phyloP scores from a whole-genome alignment of 2,113 vertebrate species.

The Mesitornis unicolor region DNA sequence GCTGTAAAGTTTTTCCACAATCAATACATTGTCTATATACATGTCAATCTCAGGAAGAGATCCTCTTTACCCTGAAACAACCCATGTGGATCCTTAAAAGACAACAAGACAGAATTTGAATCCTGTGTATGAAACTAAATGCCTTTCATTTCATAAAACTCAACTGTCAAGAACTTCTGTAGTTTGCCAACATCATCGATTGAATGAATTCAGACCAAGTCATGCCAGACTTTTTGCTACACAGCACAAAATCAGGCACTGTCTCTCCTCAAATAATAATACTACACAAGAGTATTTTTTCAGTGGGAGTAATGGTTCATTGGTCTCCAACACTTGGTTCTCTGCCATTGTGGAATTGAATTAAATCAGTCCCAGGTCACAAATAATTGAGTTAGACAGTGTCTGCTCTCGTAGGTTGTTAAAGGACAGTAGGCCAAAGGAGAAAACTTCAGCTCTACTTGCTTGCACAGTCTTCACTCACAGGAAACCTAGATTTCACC shows the following conservation, averaged over 20 bases:
- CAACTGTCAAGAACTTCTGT: neutral
- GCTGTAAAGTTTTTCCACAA: neutral
- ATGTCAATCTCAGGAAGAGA: neutral
- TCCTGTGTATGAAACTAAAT: neutral
- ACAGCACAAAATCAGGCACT: neutral
- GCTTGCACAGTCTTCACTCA: neutral
- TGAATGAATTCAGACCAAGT: constrained; percentile 30
- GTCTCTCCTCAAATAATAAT: neutral
- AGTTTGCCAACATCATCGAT: neutral
- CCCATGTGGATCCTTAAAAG: neutral
- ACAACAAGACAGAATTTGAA: neutral
- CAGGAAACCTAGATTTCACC: neutral
- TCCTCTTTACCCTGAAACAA: neutral
- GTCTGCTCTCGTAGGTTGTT: neutral
- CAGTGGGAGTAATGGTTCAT: constrained; percentile 38
- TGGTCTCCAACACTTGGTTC: constrained; percentile 42
- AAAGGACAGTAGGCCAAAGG: constrained; percentile 28
- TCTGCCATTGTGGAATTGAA: constrained; percentile 55
- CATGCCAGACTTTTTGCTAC: neutral
- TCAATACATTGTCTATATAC: neutral
- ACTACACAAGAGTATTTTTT: constrained; percentile 36
- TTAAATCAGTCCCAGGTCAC: constrained; percentile 53
- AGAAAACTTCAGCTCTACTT: neutral
- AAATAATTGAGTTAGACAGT: constrained; percentile 64
- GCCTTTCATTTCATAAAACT: neutral